These are phyloP conservation scores for Penelope pileata DNA, from an alignment of 2,113 vertebrate species.

Conservation along the genomic window DNA sequence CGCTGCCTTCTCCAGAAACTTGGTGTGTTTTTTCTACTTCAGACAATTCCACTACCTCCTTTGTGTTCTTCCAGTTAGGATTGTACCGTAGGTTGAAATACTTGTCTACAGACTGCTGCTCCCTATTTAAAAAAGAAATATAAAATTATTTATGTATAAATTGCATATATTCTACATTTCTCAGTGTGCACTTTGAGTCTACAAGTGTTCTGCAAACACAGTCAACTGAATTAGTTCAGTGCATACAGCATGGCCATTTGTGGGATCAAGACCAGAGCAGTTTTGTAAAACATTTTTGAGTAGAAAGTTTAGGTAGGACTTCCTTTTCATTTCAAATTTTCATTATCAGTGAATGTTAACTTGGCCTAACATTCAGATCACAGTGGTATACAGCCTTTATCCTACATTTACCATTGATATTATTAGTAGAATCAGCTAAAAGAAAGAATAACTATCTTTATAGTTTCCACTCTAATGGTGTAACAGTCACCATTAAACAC, in stretches of 20 bases:
- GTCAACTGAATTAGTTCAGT: not conserved
- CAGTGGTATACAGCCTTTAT: not conserved
- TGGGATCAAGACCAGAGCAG: not conserved
- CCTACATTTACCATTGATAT: not conserved
- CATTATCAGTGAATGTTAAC: not conserved
- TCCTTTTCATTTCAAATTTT: not conserved
- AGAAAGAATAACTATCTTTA: not conserved
- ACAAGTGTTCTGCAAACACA: not conserved
- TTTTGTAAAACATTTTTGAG: not conserved
- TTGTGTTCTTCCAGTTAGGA: constrained; percentile 79
- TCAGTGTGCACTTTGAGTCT: not conserved
- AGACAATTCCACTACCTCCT: not conserved
- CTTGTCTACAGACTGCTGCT: constrained; percentile 37
- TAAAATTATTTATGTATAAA: not conserved
- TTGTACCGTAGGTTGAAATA: constrained; percentile 79
- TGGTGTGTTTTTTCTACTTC: not conserved
- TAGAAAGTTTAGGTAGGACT: not conserved
- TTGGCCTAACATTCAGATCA: not conserved
- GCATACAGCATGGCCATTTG: not conserved
- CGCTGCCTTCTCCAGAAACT: not conserved
- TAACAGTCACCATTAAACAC: not conserved
- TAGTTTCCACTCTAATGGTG: not conserved
- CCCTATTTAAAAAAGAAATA: constrained; percentile 38
- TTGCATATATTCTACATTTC: not conserved
- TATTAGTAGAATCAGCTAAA: not conserved